Base-by-base conservation (phyloP, 2,113 vertebrate species). In the Poeciliopsis retropinna region DNA sequence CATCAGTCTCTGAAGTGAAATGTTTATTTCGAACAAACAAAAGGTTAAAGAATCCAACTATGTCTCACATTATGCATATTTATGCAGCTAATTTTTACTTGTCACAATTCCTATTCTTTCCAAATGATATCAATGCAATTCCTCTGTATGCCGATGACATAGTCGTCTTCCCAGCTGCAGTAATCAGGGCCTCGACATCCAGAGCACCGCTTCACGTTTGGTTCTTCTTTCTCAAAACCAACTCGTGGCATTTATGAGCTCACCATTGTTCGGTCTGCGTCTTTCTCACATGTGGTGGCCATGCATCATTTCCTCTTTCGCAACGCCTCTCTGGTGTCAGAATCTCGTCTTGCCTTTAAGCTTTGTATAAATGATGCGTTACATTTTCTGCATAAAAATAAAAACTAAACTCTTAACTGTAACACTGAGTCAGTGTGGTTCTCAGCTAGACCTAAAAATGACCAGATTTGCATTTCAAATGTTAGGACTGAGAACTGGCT, bases 61-160 rank as follows among this genome's bases (percentile, higher is more conserved):
- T 34, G 9, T 34, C 34, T 34, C 34, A 34, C 34, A 11, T 34
- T 34, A 34, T 34, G 34, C 34, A 34, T 34, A 34, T 34, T 34
- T 10, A 34, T 1, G 9, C 34, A 10, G 10, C 34, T 10, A 34
- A 10, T 10, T 34, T 34, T 34, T 34, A 34, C 9, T 10, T 9
- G 1, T 34, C 34, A 34, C 34, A 34, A 37, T 37, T 37, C 12
- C 34, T 11, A 37, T 37, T 34, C 34, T 34, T 34, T 34, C 9
- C 34, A 0, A 37, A 37, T 37, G 11, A 37, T 37, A 3, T 34
- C 7, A 8, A 34, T 37, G 10, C 34, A 37, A 37, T 77, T 78
- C 67, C 85, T 90, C 87, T 81, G 67, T 76, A 88, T 91, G 87
- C 81, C 86, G 84, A 90, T 79, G 66, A 77, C 68, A 60, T 4